These are phyloP conservation scores for Gorsachius magnificus DNA, from an alignment of 2,797 vertebrate genomes.

Conservation along the genomic window DNA sequence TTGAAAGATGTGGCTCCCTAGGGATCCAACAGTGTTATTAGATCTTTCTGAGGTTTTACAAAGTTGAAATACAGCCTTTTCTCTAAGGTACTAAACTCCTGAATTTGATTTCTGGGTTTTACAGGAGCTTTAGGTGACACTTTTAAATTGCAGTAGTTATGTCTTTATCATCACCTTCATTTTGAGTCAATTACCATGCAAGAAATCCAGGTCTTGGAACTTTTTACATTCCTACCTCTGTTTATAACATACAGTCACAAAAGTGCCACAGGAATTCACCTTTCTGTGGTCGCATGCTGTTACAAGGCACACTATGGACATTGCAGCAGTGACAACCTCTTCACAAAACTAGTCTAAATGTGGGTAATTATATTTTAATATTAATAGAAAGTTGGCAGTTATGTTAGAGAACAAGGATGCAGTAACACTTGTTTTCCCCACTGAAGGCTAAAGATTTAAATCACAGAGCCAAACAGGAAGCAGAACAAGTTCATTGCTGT, in stretches of 20 bases:
- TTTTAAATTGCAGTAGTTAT: background rate
- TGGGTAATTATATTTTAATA: background rate
- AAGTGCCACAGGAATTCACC: background rate
- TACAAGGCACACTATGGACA: background rate
- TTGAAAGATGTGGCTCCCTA: background rate
- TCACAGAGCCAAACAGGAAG: background rate
- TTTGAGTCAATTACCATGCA: background rate
- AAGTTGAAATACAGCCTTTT: background rate
- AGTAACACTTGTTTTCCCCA: background rate
- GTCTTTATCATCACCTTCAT: background rate
- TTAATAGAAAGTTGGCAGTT: background rate
- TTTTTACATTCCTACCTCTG: background rate
- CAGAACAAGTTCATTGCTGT: background rate
- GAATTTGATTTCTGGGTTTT: background rate
- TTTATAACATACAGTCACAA: background rate
- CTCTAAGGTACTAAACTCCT: background rate
- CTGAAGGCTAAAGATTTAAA: background rate
- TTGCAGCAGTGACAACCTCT: background rate
- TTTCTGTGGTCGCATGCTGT: background rate
- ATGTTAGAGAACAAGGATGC: background rate
- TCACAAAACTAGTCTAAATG: background rate
- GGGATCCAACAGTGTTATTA: background rate
- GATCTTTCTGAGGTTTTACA: background rate
- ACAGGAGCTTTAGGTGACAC: background rate
- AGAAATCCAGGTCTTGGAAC: background rate